Percentiles rank a stretch among this genome's conserved stretches.
These are phyloP conservation scores for Archivesica marissinica DNA, from an alignment of 1,140 invertebrate genomes.

Conservation along the genomic window DNA sequence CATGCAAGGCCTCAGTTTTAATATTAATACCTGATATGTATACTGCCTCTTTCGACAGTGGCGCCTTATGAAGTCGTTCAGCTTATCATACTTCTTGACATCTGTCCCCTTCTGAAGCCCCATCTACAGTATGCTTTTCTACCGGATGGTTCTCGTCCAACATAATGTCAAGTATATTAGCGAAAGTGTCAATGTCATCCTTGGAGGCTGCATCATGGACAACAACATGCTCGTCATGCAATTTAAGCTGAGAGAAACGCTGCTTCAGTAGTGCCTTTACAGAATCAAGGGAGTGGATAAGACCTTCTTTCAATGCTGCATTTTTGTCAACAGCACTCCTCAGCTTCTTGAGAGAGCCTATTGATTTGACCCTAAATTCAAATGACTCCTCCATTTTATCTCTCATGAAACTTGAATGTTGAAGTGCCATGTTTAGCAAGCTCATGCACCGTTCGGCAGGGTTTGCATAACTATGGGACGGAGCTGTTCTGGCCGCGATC, in stretches of 20 bases:
- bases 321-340: background rate
- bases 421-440: slow-evolving; percentile 59
- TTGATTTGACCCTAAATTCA: slow-evolving; percentile 32
- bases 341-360: slow-evolving; percentile 12
- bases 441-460: slow-evolving; percentile 56
- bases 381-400: background rate
- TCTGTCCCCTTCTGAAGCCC: background rate
- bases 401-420: slow-evolving; percentile 48
- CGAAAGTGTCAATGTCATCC: no score
- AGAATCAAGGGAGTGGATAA: background rate
- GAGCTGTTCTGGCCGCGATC: slow-evolving; percentile 53
- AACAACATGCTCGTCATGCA: background rate
- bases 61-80: background rate
- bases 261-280: background rate
- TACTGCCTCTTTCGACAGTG: background rate
- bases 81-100: background rate
- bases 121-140: background rate
- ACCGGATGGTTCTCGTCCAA: background rate
- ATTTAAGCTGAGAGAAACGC: slow-evolving; percentile 1
- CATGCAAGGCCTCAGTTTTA: no score
- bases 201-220: background rate
- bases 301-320: background rate
- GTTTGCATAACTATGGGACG: slow-evolving; percentile 52
- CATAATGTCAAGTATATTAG: background rate
- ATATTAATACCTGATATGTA: slow-evolving; percentile 18